A percentile compares a stretch with the other conserved stretches of the same genome.
Conservation (phyloP, 2,797 vertebrate genomes). For the Cichlasoma orientale region DNA sequence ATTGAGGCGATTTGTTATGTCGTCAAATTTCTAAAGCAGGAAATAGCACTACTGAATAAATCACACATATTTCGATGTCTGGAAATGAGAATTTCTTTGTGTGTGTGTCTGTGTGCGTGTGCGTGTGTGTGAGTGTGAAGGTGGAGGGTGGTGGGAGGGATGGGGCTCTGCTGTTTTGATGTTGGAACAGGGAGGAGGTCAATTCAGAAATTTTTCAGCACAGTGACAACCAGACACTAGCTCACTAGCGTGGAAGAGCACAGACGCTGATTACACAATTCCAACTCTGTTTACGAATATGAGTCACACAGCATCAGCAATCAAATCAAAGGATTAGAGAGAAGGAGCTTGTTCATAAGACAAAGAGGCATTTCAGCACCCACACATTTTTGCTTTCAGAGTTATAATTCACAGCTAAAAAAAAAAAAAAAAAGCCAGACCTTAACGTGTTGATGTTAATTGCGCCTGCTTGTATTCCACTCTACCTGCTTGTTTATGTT, state of each 20-base stretch:
- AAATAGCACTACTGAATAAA: conserved; percentile 78
- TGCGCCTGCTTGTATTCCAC: conserved; percentile 21
- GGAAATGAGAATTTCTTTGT: conserved; percentile 43
- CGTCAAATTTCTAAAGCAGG: conserved; percentile 75
- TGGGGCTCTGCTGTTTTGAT: conserved; percentile 50
- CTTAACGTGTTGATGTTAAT: conserved; percentile 16
- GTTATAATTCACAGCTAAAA: conserved; percentile 23
- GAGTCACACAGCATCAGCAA: conserved; percentile 59
- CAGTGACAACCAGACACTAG: conserved; percentile 79
- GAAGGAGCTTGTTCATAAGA: conserved; percentile 46
- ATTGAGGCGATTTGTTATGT: conserved; percentile 75
- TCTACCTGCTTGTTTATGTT: conserved; percentile 81
- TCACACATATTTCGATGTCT: conserved; percentile 63
- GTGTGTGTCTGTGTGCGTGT: conserved; percentile 6
- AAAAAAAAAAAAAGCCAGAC: neutral
- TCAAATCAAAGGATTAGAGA: conserved; percentile 43
- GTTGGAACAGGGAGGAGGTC: conserved; percentile 61
- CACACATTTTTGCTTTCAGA: conserved; percentile 11
- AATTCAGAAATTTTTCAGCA: conserved; percentile 60
- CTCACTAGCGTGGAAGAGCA: conserved; percentile 67
- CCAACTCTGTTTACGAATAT: conserved; percentile 53
- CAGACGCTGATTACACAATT: conserved; percentile 74
- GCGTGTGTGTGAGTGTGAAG: conserved; percentile 13
- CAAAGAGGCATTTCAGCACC: conserved; percentile 51
- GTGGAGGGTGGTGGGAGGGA: conserved; percentile 5